phyloP scores from a whole-genome alignment of 2,888 invertebrate genomes.

The Orchesellides sinensis region DNA sequence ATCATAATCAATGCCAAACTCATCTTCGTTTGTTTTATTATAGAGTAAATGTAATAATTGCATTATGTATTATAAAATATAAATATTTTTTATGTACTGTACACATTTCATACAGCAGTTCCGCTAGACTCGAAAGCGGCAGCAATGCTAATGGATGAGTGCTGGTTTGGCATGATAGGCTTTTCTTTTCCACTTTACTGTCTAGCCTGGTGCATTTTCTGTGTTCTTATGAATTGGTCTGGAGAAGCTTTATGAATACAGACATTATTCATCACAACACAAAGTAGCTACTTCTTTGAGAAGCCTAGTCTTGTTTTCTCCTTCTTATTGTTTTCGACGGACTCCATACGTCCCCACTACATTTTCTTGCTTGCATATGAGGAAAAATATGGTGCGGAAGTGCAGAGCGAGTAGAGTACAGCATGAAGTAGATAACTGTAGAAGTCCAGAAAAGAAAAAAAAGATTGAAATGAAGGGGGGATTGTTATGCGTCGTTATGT shows the following conservation, averaged over 20 bases:
- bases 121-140: no score
- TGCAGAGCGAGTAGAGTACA: no score
- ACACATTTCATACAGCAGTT: no score
- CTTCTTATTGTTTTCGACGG: neutral
- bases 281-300: conserved; percentile 19
- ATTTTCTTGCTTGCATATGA: neutral
- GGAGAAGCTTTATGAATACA: conserved; percentile 40
- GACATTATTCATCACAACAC: conserved; percentile 38
- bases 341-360: neutral
- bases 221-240: conserved; percentile 37
- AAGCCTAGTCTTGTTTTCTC: neutral
- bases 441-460: conserved; percentile 40
- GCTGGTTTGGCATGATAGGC: no score
- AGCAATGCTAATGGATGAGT: no score
- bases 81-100: no score
- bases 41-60: no score
- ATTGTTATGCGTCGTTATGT: conserved; percentile 28
- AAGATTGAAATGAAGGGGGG: conserved; percentile 39
- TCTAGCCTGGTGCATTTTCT: no score
- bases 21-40: no score
- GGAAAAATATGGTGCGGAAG: neutral
- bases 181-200: no score
- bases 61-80: no score
- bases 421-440: neutral
- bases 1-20: no score